Evolutionary conservation across 1,140 invertebrate species (phyloP), one percentile per base, ranked within the genome.

Genomic region (Adoxophyes honmai): DNA sequence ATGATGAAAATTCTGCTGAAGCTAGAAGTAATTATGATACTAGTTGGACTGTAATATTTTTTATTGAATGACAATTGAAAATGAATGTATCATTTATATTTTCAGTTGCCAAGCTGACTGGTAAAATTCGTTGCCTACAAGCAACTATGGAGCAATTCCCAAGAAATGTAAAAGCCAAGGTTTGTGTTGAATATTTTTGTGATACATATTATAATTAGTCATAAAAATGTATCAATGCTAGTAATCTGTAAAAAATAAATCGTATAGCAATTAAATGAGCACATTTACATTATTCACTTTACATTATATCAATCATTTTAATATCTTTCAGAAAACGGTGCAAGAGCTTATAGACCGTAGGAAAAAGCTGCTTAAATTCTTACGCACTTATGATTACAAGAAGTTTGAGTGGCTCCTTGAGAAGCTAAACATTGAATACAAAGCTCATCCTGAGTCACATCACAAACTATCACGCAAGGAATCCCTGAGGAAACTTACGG

Each of bases 361-460:
- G 44, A 94, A 93, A 68, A 95, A 94, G 73, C 84, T 90, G 28
- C 75, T 98, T 2, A 94, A 92, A 66, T 84, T 88, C 55, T 77
- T 97, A 14, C 85, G 95, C 28, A 86, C 87, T 34, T 91, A 91
- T 86, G 96, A 98, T 78, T 96, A 97, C 78, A 94, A 93, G 66
- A 92, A 93, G 42, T 98, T 95, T 80, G 95, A 97, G 81, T 97
- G 95, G 95, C 66, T 97, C n/a, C 71, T 97, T 6, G 94, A 96
- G 67, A 92, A 93, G 74, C 80, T 98, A 0, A 93, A 96, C 67
- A 88, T 98, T 60, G 89, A 93, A 35, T 97, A 95, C 70, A 93
- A 94, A 72, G 92, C 92, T 16, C 75, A 87, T 58, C 92, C 94
- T 4, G 67, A 81, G 91, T 62, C 78, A 34, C 91, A 89, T 63